Evolutionary conservation across 2,797 vertebrate genomes (phyloP).

Genomic region (Diplodus sargus): DNA sequence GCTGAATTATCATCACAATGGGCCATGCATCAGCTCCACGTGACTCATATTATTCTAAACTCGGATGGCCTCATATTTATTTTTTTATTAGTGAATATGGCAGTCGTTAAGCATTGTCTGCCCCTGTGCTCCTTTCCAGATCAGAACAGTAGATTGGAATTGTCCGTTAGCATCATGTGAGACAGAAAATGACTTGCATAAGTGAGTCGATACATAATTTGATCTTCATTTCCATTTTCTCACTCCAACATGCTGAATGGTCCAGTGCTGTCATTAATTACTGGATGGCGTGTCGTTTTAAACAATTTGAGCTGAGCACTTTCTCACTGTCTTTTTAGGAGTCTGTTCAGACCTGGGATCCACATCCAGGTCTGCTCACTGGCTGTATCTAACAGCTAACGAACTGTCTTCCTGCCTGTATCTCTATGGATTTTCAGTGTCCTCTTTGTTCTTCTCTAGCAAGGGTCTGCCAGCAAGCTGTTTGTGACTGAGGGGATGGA

Average conservation of each 20-base stretch:
- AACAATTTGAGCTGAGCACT: too few species aligned
- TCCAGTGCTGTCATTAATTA: not conserved
- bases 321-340: too few species aligned
- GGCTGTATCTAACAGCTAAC: too few species aligned
- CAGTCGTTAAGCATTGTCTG: slow-evolving; percentile 5
- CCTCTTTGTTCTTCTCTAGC: too few species aligned
- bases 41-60: slow-evolving; percentile 15
- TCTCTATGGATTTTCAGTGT: too few species aligned
- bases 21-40: slow-evolving; percentile 10
- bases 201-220: not conserved
- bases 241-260: not conserved
- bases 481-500: too few species aligned
- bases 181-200: not conserved
- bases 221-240: not conserved
- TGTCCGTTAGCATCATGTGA: not conserved
- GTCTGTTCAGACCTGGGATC: too few species aligned
- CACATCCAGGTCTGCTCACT: too few species aligned
- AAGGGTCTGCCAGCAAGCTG: too few species aligned
- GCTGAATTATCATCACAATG: slow-evolving; percentile 16
- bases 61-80: not conserved
- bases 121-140: not conserved
- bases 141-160: slow-evolving; percentile 10
- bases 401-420: too few species aligned
- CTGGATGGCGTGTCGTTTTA: too few species aligned
- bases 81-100: not conserved